Evolutionary conservation across 2,888 invertebrate genomes (phyloP), one percentile per base, ranked within the genome.

Genomic region (Drosophila subquinaria): DNA sequence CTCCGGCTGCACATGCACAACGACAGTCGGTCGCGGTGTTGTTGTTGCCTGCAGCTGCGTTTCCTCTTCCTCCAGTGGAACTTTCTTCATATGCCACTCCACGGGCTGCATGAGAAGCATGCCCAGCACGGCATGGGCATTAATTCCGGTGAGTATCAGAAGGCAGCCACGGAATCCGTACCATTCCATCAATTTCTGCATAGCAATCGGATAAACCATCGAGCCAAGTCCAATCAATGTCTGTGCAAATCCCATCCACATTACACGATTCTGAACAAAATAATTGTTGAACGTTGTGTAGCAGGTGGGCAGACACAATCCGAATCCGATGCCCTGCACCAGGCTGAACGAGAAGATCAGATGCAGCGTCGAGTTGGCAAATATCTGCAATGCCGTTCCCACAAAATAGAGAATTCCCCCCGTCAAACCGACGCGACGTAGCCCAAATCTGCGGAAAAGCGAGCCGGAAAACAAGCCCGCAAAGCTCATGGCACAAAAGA

Each of bases 241-340:
- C 91, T 96, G 96, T n/a, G 95, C 94, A 11, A 95, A 94, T 64
- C 96, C 95, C 95, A 96, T 96, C 93, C 96, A 95, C 59, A 95
- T 94, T 0, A 95, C 95, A 6, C 96, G 94, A 84, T 94, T 95
- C 82, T 94, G 94, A 0, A 95, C 94, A 83, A 96, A 96, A 84
- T 96, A 96, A 72, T 95, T 94, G 82, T 96, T 96, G 82, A 97
- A 96, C 6, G 95, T 95, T 1, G 96, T 95, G 77, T 95, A 96
- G 50, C 95, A 94, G 3, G 96, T 94, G 40, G 96, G 96, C 70
- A 96, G 93, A 93, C 96, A 95, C 0, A 96, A 93, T 0, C 96
- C 96, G 60, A 96, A 95, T 6, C 96, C 96, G 13, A 95, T 92
- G 17, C 96, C 96, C 95, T 93, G 94, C 23, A 96, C 90, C 23